phyloP scores from a whole-genome alignment of 2,113 vertebrate genomes.

The Barnardius zonarius region DNA sequence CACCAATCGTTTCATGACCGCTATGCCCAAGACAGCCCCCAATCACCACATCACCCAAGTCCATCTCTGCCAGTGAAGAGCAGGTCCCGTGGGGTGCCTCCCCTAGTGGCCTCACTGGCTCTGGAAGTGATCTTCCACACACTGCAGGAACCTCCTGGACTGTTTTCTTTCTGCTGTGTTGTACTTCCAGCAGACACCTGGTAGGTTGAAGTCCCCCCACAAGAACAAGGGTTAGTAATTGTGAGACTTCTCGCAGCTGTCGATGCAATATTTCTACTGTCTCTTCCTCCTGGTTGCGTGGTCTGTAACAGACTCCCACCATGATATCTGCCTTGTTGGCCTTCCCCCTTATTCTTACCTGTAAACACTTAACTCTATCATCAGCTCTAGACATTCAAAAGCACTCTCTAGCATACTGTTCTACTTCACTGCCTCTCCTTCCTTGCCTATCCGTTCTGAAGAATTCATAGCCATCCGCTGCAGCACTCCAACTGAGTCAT shows the following conservation, averaged over 20 bases:
- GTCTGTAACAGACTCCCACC: background rate
- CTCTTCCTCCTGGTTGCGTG: background rate
- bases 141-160: background rate
- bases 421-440: background rate
- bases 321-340: background rate
- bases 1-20: background rate
- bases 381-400: background rate
- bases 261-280: background rate
- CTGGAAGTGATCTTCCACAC: background rate
- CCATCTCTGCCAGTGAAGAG: background rate
- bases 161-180: background rate
- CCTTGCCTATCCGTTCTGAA: background rate
- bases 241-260: background rate
- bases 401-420: too few relatives aligned
- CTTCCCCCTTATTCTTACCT: background rate
- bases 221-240: background rate
- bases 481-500: background rate
- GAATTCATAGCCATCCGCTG: too few relatives aligned
- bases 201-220: background rate
- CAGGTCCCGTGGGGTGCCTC: background rate
- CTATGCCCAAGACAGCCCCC: background rate
- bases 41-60: background rate
- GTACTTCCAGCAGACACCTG: background rate
- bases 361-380: background rate
- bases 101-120: fast-evolving